A percentile compares a stretch with the other conserved stretches of the same genome.
Evolutionary conservation across 2,797 vertebrate species (phyloP).

Genomic region (Tangara arthus): DNA sequence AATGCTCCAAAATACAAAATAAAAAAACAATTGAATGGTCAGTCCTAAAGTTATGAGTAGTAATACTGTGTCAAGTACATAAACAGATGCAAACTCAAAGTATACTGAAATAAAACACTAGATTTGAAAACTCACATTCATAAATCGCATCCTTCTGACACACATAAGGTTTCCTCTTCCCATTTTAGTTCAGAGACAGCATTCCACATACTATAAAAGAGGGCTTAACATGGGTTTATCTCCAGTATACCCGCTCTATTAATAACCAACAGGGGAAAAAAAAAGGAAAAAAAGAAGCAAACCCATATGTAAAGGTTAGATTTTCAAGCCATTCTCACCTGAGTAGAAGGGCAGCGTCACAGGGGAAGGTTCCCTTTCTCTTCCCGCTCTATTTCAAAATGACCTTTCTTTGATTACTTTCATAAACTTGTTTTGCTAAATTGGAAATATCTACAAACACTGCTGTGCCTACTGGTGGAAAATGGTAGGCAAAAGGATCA

Average conservation of each 20-base stretch:
- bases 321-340: not conserved
- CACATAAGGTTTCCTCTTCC: not conserved
- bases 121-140: not conserved
- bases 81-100: not conserved
- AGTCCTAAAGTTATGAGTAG: not conserved
- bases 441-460: fast-evolving
- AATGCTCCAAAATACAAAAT: not conserved
- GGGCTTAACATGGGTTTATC: not conserved
- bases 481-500: not conserved
- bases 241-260: not conserved
- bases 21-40: not conserved
- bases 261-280: not conserved
- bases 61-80: not conserved
- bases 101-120: not conserved
- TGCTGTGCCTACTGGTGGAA: not conserved
- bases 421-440: not conserved
- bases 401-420: not conserved
- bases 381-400: not conserved
- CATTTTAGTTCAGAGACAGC: not conserved
- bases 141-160: not conserved
- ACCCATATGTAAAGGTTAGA: not conserved
- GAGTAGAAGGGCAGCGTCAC: not conserved
- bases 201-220: not conserved
- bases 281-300: not conserved
- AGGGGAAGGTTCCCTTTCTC: not conserved